A percentile compares a stretch with the other conserved stretches of the same genome.
Evolutionary conservation across 2,113 vertebrate species (phyloP).

Genomic region (Columba livia): DNA sequence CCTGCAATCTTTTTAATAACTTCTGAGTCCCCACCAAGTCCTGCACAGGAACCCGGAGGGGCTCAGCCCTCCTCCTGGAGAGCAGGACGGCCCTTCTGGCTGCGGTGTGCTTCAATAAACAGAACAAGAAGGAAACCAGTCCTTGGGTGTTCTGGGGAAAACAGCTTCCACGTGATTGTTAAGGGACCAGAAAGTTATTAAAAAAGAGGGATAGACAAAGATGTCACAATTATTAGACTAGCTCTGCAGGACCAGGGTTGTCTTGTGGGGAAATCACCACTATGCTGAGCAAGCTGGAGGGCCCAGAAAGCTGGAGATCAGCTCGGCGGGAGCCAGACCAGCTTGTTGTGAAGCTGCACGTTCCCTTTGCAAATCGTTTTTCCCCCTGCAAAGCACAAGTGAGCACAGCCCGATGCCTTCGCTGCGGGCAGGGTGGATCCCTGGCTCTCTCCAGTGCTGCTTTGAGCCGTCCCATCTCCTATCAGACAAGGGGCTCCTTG

Average conservation of each 20-base stretch:
- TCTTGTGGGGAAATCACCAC: neutral
- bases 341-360: neutral
- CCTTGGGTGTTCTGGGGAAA: neutral
- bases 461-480: neutral
- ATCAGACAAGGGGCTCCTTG: too few species aligned
- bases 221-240: neutral
- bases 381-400: neutral
- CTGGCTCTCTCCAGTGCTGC: rapidly evolving
- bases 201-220: neutral
- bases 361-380: neutral
- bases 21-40: neutral
- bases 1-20: constrained; percentile 43
- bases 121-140: neutral
- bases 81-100: neutral
- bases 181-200: constrained; percentile 1
- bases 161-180: neutral
- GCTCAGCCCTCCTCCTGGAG: neutral
- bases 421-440: neutral
- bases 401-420: neutral
- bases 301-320: neutral
- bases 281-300: neutral
- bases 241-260: neutral
- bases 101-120: neutral
- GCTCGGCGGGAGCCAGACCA: neutral
- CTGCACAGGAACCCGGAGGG: neutral